Conservation (phyloP, 2,113 vertebrate genomes). For the Cebidichthys violaceus region DNA sequence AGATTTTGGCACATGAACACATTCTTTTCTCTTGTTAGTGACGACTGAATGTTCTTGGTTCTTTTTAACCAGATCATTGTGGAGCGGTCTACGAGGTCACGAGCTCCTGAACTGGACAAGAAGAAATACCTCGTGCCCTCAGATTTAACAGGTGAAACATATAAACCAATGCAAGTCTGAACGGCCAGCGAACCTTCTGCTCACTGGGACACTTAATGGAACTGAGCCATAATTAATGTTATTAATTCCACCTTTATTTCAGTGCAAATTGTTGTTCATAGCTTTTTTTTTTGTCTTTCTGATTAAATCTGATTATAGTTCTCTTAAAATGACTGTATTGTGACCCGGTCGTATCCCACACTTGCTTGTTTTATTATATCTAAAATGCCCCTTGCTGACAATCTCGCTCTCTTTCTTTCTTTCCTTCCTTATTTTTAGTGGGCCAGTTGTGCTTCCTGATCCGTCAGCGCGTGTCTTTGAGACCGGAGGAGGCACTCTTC, state of each 20-base stretch:
- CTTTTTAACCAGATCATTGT: slow-evolving; percentile 91
- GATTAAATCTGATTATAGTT: neutral
- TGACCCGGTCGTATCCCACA: neutral
- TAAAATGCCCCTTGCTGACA: slow-evolving; percentile 10
- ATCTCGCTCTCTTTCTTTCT: neutral
- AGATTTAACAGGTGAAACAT: slow-evolving; percentile 92
- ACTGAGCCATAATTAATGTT: neutral
- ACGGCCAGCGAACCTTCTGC: neutral
- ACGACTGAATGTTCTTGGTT: neutral
- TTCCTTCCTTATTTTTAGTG: slow-evolving; percentile 78
- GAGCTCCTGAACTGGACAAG: slow-evolving; percentile 96
- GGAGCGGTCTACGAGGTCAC: slow-evolving; percentile 92
- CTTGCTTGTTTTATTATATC: neutral
- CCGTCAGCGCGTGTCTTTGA: slow-evolving; percentile 94
- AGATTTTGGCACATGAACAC: neutral
- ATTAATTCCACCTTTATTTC: neutral
- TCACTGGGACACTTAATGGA: neutral
- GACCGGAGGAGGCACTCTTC: slow-evolving; percentile 96
- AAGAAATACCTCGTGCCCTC: slow-evolving; percentile 98
- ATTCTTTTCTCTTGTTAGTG: neutral
- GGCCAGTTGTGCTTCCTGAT: slow-evolving; percentile 98
- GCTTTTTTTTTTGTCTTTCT: neutral
- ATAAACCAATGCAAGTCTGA: neutral
- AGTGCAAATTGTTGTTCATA: neutral
- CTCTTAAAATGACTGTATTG: neutral